These are phyloP conservation scores for Eretmochelys imbricata DNA, from an alignment of 2,113 vertebrate genomes.

Conservation along the genomic window DNA sequence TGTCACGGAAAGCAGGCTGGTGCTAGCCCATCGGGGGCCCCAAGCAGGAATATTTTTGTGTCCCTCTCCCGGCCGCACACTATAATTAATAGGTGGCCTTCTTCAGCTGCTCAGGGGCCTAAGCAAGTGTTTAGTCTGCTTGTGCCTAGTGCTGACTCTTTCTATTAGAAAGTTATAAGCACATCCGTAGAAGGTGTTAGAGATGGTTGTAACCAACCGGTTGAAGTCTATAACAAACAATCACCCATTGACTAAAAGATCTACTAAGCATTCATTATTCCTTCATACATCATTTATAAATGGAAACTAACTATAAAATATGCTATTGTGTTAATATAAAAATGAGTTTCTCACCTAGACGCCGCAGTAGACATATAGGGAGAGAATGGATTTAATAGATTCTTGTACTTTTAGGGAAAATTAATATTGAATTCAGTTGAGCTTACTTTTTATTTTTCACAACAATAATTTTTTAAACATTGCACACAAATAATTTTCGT, in stretches of 20 bases:
- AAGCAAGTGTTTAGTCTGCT: no score
- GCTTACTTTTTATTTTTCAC: slow-evolving; percentile 21
- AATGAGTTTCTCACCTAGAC: neutral
- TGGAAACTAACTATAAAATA: neutral
- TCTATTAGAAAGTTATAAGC: no score
- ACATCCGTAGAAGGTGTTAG: neutral
- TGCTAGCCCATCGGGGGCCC: no score
- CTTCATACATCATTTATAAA: neutral
- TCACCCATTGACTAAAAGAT: rapidly evolving
- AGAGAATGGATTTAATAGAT: slow-evolving; percentile 42
- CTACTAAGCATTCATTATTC: neutral
- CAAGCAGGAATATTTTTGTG: no score
- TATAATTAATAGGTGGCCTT: no score
- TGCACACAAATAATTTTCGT: slow-evolving; percentile 40
- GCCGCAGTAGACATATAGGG: slow-evolving; percentile 36
- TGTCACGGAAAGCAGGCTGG: rapidly evolving
- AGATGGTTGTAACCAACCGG: neutral
- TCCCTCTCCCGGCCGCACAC: rapidly evolving
- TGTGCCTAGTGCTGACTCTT: no score
- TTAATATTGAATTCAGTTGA: no score
- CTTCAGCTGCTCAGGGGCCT: no score
- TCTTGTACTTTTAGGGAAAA: neutral
- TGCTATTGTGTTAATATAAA: neutral
- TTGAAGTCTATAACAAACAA: neutral
- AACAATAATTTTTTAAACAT: slow-evolving; percentile 58